These are phyloP conservation scores for Rhabdornis inornatus DNA, from an alignment of 2,113 vertebrate species.

Conservation along the genomic window DNA sequence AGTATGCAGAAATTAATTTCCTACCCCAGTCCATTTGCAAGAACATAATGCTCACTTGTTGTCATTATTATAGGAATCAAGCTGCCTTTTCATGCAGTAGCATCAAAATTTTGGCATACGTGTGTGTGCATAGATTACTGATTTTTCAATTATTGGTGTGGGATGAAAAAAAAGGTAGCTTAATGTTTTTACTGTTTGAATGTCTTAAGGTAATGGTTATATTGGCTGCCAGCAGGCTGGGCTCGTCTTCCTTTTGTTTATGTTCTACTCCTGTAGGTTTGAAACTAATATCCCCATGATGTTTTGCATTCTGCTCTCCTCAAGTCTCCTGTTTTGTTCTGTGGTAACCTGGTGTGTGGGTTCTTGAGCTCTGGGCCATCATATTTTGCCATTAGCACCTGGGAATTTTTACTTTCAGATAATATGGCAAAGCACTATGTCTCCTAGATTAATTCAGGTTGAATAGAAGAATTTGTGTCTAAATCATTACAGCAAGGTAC, in stretches of 20 bases:
- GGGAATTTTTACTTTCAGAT: background rate
- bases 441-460: background rate
- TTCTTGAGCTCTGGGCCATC: background rate
- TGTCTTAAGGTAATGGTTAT: background rate
- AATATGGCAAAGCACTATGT: rapidly evolving
- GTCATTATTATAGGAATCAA: background rate
- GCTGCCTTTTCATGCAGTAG: background rate
- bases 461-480: background rate
- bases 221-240: background rate
- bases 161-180: rapidly evolving
- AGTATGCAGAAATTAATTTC: background rate
- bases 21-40: background rate
- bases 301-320: background rate
- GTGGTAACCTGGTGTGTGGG: background rate
- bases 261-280: background rate
- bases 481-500: background rate
- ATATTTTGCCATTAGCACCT: background rate
- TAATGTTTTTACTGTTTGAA: background rate
- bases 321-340: background rate
- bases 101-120: background rate
- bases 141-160: background rate
- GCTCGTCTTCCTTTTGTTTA: background rate
- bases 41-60: background rate
- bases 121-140: background rate
- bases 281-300: background rate